These are phyloP conservation scores for Linurgus olivaceus DNA, from an alignment of 2,797 vertebrate genomes.

Conservation along the genomic window DNA sequence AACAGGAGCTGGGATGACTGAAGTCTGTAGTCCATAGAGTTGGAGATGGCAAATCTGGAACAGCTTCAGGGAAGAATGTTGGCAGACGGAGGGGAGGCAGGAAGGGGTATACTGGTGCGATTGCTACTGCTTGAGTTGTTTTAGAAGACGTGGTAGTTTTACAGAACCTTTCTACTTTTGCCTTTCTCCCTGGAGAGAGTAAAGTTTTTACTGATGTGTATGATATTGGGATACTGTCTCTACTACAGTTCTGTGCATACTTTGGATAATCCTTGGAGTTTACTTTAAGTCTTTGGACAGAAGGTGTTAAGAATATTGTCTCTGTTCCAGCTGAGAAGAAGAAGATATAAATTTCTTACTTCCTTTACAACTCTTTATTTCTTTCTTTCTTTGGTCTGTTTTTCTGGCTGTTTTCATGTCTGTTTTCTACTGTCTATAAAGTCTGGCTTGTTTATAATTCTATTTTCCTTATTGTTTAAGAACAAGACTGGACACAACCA, in stretches of 20 bases:
- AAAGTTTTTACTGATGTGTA: background rate
- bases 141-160: background rate
- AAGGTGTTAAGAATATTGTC: background rate
- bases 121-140: background rate
- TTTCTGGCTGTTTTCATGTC: background rate
- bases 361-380: background rate
- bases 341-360: background rate
- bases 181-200: background rate
- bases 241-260: background rate
- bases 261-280: background rate
- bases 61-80: background rate
- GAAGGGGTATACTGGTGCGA: background rate
- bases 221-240: background rate
- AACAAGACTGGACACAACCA: constrained; percentile 55
- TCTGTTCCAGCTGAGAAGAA: background rate
- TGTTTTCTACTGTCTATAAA: background rate
- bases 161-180: background rate
- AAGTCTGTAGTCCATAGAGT: background rate
- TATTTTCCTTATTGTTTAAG: background rate
- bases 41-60: background rate
- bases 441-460: background rate
- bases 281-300: background rate
- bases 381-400: background rate
- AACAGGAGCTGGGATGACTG: background rate
- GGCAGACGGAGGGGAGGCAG: background rate